A percentile compares a stretch with the other conserved stretches of the same genome.
phyloP scores from a whole-genome alignment of 2,113 vertebrate genomes.

The Archocentrus centrarchus region DNA sequence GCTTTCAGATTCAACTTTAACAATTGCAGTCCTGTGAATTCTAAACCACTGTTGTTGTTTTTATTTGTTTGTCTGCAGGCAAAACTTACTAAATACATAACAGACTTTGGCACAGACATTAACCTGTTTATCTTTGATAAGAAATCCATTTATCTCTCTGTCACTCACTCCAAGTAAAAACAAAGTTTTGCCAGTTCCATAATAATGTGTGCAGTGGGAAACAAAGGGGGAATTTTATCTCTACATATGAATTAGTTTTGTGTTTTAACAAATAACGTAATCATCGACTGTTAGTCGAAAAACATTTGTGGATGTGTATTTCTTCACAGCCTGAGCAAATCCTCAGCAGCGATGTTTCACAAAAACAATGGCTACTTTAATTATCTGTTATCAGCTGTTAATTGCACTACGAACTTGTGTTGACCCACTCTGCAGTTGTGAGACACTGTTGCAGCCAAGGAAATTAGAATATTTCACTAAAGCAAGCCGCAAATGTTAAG shows the following conservation, averaged over 20 bases:
- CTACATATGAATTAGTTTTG: conserved; percentile 44
- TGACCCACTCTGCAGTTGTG: conserved; percentile 15
- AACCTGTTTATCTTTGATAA: conserved; percentile 44
- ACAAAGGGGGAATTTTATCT: conserved; percentile 48
- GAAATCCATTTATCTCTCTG: conserved; percentile 22
- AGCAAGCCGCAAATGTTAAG: conserved; percentile 4
- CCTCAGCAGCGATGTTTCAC: conserved; percentile 23
- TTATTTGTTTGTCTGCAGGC: conserved; percentile 8
- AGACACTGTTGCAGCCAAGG: conserved; percentile 8
- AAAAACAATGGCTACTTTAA: conserved; percentile 49
- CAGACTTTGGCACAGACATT: conserved; percentile 2
- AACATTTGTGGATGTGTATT: conserved; percentile 27
- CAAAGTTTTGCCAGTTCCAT: neutral
- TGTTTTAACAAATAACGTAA: conserved; percentile 31
- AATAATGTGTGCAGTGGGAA: conserved; percentile 6
- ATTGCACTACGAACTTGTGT: conserved; percentile 40
- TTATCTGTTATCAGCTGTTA: conserved; percentile 57
- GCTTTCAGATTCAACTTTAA: conserved; percentile 25
- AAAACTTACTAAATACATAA: conserved; percentile 9
- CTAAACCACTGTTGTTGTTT: conserved; percentile 1
- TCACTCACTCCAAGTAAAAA: conserved; percentile 8
- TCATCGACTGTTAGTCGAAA: conserved; percentile 36
- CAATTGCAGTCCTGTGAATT: conserved; percentile 7
- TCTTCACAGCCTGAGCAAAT: conserved; percentile 21
- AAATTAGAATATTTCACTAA: conserved; percentile 10